These are phyloP conservation scores for Euura lappo DNA, from an alignment of 1,140 invertebrate species.

Conservation along the genomic window DNA sequence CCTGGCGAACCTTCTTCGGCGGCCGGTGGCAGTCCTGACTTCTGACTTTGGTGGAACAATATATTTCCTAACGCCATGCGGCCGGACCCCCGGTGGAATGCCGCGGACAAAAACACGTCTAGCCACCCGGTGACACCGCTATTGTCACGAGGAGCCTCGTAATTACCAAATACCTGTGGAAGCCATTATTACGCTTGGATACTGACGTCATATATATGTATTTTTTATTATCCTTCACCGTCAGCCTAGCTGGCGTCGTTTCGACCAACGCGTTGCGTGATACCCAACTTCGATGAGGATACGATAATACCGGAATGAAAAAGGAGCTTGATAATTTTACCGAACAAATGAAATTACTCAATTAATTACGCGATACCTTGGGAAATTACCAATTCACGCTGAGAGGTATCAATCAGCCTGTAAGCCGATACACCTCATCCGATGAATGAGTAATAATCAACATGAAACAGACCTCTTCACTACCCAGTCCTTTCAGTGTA, in stretches of 20 bases:
- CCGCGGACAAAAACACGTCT: not conserved
- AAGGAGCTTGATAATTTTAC: not conserved
- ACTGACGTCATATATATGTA: not conserved
- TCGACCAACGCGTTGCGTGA: not conserved
- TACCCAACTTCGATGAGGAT: not conserved
- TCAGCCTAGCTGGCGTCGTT: not conserved
- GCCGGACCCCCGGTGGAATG: conserved; percentile 1
- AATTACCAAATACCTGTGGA: conserved; percentile 1
- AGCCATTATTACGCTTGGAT: not conserved
- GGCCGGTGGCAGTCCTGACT: not conserved
- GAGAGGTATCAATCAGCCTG: not conserved
- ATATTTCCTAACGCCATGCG: not conserved
- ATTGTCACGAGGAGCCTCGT: not conserved
- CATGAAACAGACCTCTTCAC: not conserved
- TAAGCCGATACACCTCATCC: not conserved
- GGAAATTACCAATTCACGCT: not conserved
- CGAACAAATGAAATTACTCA: conserved; percentile 2
- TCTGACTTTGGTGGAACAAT: not conserved
- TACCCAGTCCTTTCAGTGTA: not conserved
- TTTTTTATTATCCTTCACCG: not conserved
- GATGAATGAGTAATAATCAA: not conserved
- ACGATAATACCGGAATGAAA: conserved; percentile 2
- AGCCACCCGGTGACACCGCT: conserved; percentile 1
- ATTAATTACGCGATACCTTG: not conserved
- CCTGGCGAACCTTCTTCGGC: not conserved